Percentiles rank a stretch among this genome's conserved stretches.
Conservation (phyloP, 2,888 invertebrate genomes). For the Pomacea canaliculata region DNA sequence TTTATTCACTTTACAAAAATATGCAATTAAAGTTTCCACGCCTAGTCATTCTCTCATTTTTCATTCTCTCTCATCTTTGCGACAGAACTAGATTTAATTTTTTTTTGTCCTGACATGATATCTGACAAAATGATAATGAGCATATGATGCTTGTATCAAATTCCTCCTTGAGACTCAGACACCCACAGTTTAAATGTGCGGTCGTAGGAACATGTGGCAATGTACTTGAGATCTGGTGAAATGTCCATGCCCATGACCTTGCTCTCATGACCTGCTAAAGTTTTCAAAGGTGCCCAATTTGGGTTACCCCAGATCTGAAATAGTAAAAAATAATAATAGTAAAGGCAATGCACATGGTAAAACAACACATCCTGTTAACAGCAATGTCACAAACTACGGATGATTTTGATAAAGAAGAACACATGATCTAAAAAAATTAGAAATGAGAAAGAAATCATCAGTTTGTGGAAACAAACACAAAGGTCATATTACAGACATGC, state of each 20-base stretch:
- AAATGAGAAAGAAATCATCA: no score
- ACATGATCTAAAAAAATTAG: no score
- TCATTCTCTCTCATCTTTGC: no score
- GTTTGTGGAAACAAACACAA: no score
- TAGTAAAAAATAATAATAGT: constrained; percentile 5
- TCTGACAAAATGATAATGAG: no score
- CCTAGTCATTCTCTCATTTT: no score
- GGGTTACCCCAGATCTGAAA: constrained; percentile 90
- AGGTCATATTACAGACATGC: no score
- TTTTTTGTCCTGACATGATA: no score
- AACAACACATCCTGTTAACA: neutral
- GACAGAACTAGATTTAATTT: no score
- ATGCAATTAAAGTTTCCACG: no score
- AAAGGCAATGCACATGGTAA: neutral
- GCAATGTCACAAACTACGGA: neutral
- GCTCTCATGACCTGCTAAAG: constrained; percentile 94
- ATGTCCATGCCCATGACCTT: constrained; percentile 96
- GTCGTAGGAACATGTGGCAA: constrained; percentile 94
- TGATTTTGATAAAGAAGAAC: neutral
- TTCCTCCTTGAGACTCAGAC: constrained; percentile 52
- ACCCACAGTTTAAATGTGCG: constrained; percentile 96
- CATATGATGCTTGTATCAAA: constrained; percentile 26
- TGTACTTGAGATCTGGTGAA: constrained; percentile 88
- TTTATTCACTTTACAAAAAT: no score
- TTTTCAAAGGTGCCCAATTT: constrained; percentile 97